Conservation (phyloP, 1,140 invertebrate species). For the Trachymyrmex septentrionalis region DNA sequence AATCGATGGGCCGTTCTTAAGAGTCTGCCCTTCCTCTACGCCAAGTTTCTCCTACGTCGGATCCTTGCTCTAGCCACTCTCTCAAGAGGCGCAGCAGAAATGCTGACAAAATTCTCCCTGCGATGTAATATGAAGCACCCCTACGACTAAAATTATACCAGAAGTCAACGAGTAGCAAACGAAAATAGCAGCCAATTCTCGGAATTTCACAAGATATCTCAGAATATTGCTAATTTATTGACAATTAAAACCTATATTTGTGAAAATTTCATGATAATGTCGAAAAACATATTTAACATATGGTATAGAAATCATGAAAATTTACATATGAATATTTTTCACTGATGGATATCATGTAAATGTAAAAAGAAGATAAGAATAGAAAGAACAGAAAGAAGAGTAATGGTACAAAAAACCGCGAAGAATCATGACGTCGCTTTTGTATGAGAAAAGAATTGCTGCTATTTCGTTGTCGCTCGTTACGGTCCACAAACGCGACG, state of each 20-base stretch:
- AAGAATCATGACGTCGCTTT: constrained; percentile 26
- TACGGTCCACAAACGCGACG: constrained; percentile 38
- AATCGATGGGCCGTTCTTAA: constrained; percentile 74
- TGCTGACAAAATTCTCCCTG: constrained; percentile 38
- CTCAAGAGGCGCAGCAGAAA: constrained; percentile 44
- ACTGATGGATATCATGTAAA: neutral
- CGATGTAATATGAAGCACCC: constrained; percentile 40
- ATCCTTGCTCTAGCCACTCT: constrained; percentile 11
- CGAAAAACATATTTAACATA: neutral
- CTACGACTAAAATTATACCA: constrained; percentile 41
- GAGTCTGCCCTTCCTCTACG: constrained; percentile 21
- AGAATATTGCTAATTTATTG: neutral
- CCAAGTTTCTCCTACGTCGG: constrained; percentile 15
- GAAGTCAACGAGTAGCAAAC: constrained; percentile 14
- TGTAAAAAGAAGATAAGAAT: neutral
- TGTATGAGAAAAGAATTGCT: constrained; percentile 21
- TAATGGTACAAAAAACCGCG: constrained; percentile 8
- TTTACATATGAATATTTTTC: neutral
- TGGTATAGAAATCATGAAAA: neutral
- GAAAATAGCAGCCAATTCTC: neutral
- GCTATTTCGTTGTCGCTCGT: constrained; percentile 22
- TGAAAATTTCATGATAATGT: neutral
- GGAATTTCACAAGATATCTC: neutral
- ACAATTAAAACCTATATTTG: neutral
- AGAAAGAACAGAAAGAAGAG: neutral